Base-by-base conservation (phyloP, 2,888 invertebrate genomes). In the Trachelus stipa region DNA sequence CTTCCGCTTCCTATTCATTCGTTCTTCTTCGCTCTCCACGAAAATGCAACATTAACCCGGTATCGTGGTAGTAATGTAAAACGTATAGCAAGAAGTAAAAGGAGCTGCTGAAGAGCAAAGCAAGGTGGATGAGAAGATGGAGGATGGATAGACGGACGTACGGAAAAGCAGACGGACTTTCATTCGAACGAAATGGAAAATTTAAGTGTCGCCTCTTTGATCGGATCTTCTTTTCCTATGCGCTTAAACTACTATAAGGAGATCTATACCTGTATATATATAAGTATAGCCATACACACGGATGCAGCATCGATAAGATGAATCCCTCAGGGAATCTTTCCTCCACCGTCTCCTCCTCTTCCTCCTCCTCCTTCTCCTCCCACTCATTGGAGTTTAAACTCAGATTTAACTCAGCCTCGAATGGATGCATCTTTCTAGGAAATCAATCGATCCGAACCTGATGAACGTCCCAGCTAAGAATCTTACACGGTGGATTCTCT, bases 121-220 rank as follows among this genome's bases (percentile, higher is more conserved):
- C 23, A 23, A 23, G 23, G 56, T 0, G 23, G 56, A 56, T 56
- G 56, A 56, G 56, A 56, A 77, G 73, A 79, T 31, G 75, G 74
- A 71, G 37, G 73, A 30, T 30, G 73, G 37, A 69, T 34, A 74
- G 74, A 84, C 83, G 81, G 79, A 79, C 79, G 73, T 34, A 34
- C 68, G 12, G 77, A 56, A 40, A 34, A 82, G 80, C 77, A 83
- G 84, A 84, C 82, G 83, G 84, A 84, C 86, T 80, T 80, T 79
- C 82, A 85, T 86, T 83, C 82, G 84, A 87, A 87, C 84, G 88
- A 88, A 89, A 89, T 88, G 86, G 85, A 85, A 84, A 89, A 88
- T 89, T 89, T 87, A 86, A 88, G 87, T 87, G 87, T 87, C 85
- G 85, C 81, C 81, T 71, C 82, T 85, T 84, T 86, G 87, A 89